Percentiles rank a stretch among this genome's conserved stretches.
phyloP scores from a whole-genome alignment of 2,888 invertebrate species.

The Mimachlamys varia region DNA sequence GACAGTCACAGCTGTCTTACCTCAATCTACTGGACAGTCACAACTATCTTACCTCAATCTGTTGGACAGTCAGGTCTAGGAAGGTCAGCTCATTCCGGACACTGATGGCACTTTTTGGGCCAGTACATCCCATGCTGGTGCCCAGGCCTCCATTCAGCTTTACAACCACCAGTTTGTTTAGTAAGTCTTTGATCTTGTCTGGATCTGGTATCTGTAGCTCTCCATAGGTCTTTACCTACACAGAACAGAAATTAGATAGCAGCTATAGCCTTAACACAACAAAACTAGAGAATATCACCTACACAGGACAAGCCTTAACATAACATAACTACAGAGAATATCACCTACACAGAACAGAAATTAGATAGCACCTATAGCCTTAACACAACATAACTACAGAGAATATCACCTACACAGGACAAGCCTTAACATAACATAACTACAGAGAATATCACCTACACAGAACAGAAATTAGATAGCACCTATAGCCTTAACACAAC shows the following conservation, averaged over 20 bases:
- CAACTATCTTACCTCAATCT: constrained; percentile 79
- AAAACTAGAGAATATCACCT: not conserved
- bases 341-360: too few relatives aligned
- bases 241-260: too few relatives aligned
- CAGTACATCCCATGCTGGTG: constrained; percentile 82
- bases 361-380: too few relatives aligned
- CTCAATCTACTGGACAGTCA: constrained; percentile 82
- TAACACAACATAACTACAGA: too few relatives aligned
- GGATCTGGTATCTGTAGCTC: constrained; percentile 62
- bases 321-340: too few relatives aligned
- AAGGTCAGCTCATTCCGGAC: constrained; percentile 81
- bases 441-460: too few relatives aligned
- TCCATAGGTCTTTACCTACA: constrained; percentile 68
- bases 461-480: too few relatives aligned
- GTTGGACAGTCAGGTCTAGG: constrained; percentile 81
- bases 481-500: too few relatives aligned
- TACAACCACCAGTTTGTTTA: constrained; percentile 81
- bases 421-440: too few relatives aligned
- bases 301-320: too few relatives aligned
- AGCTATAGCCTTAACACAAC: too few relatives aligned
- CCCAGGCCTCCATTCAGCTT: constrained; percentile 82
- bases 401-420: too few relatives aligned
- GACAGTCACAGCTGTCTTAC: constrained; percentile 77
- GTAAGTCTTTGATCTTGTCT: constrained; percentile 66
- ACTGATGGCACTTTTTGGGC: constrained; percentile 81